Percentiles rank a stretch among this genome's conserved stretches.
Conservation (phyloP, 1,140 invertebrate genomes). For the Drepana arcuata region DNA sequence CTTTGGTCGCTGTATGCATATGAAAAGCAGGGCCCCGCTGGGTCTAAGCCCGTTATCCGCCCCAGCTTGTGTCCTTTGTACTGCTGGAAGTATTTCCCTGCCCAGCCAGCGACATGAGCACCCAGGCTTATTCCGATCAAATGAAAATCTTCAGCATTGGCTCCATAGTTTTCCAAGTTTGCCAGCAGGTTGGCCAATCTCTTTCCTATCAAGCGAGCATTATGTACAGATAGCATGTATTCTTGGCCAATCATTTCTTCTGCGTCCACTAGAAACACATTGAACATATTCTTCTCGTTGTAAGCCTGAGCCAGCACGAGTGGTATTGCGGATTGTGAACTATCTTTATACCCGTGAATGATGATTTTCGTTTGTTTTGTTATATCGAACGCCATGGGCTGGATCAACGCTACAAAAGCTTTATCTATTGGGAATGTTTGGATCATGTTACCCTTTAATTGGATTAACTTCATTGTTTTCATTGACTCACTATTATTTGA, state of each 20-base stretch:
- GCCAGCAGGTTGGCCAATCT: conserved; percentile 66
- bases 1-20: conserved; percentile 59
- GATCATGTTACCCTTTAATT: conserved; percentile 27
- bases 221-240: conserved; percentile 50
- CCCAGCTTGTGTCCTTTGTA: conserved; percentile 47
- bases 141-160: conserved; percentile 66
- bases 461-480: conserved; percentile 54
- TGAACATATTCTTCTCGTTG: conserved; percentile 53
- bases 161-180: conserved; percentile 66
- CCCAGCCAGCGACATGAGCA: conserved; percentile 73
- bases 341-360: conserved; percentile 58
- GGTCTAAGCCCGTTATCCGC: conserved; percentile 72
- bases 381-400: conserved; percentile 45
- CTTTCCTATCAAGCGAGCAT: conserved; percentile 60
- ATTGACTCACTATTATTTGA: conserved; percentile 40
- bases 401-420: conserved; percentile 37
- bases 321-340: conserved; percentile 46
- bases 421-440: conserved; percentile 41
- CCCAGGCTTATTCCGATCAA: conserved; percentile 76
- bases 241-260: conserved; percentile 52
- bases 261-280: conserved; percentile 52
- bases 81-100: conserved; percentile 72
- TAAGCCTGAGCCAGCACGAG: conserved; percentile 47
- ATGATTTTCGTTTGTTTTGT: conserved; percentile 59
- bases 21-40: conserved; percentile 72